Evolutionary conservation across 37 sponge, comb jelly and placozoan genomes (phyloP).

Genomic region (Dysidea cf. avara): DNA sequence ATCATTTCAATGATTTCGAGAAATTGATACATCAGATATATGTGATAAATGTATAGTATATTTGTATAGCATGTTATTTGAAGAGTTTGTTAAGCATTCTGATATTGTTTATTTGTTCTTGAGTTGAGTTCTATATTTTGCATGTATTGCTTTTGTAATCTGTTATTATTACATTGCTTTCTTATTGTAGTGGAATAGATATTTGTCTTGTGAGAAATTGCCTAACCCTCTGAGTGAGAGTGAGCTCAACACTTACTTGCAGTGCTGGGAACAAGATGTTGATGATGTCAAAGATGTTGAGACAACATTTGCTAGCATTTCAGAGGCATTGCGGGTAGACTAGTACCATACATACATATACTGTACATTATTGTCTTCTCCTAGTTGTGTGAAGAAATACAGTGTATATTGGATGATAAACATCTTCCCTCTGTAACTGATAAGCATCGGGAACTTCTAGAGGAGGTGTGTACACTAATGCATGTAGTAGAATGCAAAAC

Average conservation of each 20-base stretch:
- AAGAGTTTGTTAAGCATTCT: too few species aligned
- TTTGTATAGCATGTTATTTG: too few species aligned
- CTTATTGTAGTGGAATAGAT: conserved; percentile 67
- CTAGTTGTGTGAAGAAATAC: conserved; percentile 31
- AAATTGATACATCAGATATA: too few species aligned
- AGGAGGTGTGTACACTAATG: conserved; percentile 12
- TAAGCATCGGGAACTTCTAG: background rate
- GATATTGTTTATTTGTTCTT: background rate
- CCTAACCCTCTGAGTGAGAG: conserved; percentile 59
- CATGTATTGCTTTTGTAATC: background rate
- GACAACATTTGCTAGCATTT: too few species aligned
- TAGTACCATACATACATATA: background rate
- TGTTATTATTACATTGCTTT: background rate
- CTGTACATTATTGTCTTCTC: background rate
- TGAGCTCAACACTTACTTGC: conserved; percentile 73
- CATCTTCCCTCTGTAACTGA: background rate
- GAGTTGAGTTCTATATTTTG: background rate
- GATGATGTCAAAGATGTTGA: too few species aligned
- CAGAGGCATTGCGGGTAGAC: too few species aligned
- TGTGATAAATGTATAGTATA: too few species aligned
- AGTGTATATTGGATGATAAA: conserved; percentile 6
- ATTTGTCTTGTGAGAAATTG: conserved; percentile 53
- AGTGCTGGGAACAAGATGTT: conserved; percentile 22
- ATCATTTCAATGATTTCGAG: too few species aligned
- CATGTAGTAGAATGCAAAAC: too few species aligned